Conservation (phyloP, 2,113 vertebrate species). For the Nyctereutes procyonoides region DNA sequence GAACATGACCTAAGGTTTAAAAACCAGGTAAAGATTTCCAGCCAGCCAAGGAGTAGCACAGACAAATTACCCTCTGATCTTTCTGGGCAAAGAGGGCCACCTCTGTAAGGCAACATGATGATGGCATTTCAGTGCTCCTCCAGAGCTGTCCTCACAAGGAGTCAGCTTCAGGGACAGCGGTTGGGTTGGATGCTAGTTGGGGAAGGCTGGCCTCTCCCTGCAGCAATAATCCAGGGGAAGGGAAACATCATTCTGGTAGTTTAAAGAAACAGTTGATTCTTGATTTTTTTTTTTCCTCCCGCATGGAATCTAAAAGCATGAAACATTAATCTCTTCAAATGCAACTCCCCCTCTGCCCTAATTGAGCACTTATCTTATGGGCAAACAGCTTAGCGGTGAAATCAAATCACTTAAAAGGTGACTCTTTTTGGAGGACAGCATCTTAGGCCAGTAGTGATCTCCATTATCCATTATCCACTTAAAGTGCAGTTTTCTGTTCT, state of each 20-base stretch:
- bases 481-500: slow-evolving; percentile 61
- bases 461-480: slow-evolving; percentile 54
- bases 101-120: slow-evolving; percentile 14
- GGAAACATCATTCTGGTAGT: background rate
- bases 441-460: background rate
- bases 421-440: slow-evolving; percentile 46
- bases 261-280: slow-evolving; percentile 25
- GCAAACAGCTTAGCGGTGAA: slow-evolving; percentile 54
- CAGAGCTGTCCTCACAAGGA: background rate
- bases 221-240: background rate
- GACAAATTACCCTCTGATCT: slow-evolving; percentile 52
- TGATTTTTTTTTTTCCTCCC: background rate
- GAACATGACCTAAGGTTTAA: slow-evolving; percentile 46
- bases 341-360: slow-evolving; percentile 8
- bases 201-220: background rate
- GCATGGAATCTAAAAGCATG: slow-evolving; percentile 60
- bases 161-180: background rate
- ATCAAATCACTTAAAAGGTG: slow-evolving; percentile 72
- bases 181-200: background rate
- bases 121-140: slow-evolving; percentile 25
- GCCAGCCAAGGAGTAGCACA: slow-evolving; percentile 33
- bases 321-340: slow-evolving; percentile 46
- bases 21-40: slow-evolving; percentile 56
- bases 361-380: slow-evolving; percentile 63
- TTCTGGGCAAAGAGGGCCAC: background rate